Percentiles rank a stretch among this genome's conserved stretches.
Conservation (phyloP, 2,113 vertebrate species). For the Sitta europaea region DNA sequence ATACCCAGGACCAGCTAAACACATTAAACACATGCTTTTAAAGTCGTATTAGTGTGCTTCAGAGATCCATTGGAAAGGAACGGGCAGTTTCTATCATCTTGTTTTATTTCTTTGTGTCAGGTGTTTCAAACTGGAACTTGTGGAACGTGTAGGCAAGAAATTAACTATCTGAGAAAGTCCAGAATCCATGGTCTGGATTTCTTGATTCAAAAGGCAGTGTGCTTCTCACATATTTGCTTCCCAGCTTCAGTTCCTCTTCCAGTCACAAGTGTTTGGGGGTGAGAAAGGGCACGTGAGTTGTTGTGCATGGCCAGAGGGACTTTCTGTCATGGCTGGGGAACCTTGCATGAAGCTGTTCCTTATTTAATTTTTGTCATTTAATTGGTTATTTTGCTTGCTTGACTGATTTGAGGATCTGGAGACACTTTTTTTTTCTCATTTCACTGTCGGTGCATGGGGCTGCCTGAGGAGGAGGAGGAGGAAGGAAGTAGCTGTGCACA, state of each 20-base stretch:
- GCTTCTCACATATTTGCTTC: neutral
- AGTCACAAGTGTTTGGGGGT: neutral
- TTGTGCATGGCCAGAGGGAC: neutral
- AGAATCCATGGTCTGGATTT: neutral
- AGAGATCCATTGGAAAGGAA: neutral
- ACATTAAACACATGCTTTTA: neutral
- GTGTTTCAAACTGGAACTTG: neutral
- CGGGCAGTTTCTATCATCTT: neutral
- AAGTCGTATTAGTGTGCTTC: neutral
- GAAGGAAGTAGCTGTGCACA: neutral
- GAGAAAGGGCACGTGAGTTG: neutral
- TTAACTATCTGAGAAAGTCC: neutral
- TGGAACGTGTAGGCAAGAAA: neutral
- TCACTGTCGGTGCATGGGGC: neutral
- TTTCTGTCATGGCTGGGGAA: neutral
- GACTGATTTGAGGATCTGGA: neutral
- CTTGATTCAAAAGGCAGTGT: neutral
- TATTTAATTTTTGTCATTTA: neutral
- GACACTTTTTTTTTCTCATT: neutral
- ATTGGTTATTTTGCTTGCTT: neutral
- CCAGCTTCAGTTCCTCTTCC: neutral
- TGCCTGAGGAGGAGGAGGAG: neutral
- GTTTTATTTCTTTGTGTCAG: neutral
- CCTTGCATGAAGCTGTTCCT: neutral
- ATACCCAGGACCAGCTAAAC: neutral